Percentiles rank a stretch among this genome's conserved stretches.
Evolutionary conservation across 2,797 vertebrate genomes (phyloP).

Genomic region (Lutjanus argentimaculatus): DNA sequence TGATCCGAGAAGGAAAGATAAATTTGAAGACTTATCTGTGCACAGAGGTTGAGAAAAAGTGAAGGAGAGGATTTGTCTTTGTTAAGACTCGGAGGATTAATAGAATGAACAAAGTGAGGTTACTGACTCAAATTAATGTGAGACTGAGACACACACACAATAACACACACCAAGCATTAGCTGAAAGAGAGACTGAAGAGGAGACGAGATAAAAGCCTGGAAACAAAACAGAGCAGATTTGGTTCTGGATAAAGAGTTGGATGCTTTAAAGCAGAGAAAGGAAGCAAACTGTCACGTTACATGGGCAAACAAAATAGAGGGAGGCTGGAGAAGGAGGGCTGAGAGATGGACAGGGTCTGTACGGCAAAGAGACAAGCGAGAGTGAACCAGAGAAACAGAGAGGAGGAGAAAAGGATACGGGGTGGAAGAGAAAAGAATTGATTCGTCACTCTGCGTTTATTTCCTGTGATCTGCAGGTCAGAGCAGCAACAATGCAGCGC

Average conservation of each 20-base stretch:
- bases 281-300: constrained; percentile 56
- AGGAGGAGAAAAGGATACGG: constrained; percentile 44
- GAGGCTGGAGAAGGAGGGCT: constrained; percentile 43
- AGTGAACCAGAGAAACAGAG: constrained; percentile 37
- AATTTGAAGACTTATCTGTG: constrained; percentile 55
- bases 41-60: constrained; percentile 45
- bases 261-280: constrained; percentile 53
- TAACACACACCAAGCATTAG: constrained; percentile 38
- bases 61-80: constrained; percentile 64
- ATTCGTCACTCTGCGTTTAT: constrained; percentile 69
- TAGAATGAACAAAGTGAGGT: constrained; percentile 61
- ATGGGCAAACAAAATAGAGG: constrained; percentile 50
- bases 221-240: constrained; percentile 52
- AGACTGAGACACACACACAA: constrained; percentile 51
- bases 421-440: constrained; percentile 64
- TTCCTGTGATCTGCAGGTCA: constrained; percentile 71
- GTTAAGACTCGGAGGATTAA: constrained; percentile 69
- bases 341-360: constrained; percentile 59
- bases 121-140: constrained; percentile 51
- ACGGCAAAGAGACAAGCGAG: constrained; percentile 62
- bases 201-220: constrained; percentile 39
- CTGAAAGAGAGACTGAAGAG: constrained; percentile 28
- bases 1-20: constrained; percentile 47
- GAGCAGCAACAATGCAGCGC: constrained; percentile 45
- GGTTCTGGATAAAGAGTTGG: constrained; percentile 46